Base-by-base conservation (phyloP, 2,888 invertebrate genomes). In the Drosophila siamana region DNA sequence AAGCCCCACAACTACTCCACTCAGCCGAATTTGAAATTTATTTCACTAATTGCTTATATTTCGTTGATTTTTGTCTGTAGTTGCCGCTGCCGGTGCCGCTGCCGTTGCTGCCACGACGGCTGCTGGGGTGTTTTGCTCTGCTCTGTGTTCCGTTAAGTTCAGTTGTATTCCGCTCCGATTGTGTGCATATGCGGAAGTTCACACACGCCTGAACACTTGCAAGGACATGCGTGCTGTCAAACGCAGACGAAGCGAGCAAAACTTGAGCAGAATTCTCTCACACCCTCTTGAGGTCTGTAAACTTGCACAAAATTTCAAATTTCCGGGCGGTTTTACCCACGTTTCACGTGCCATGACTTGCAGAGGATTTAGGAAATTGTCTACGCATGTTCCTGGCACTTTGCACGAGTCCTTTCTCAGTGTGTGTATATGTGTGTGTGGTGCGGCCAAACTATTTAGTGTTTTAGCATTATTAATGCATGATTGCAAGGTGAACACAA, bases 121-220 rank as follows among this genome's bases (percentile, higher is more conserved):
- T 19, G 19, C 1, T 19, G 19, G 47, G 47, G 47, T 33, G 26
- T 26, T 33, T 3, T 2, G 19, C 16, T 28, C 33, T 13, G 36
- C 51, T 47, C 28, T 4, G n/a, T 46, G 22, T 24, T 38, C 19
- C 11, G 19, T 33, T 33, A n/a, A 38, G 15, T 16, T 28, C 22
- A 36, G 15, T 40, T 33, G 26, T 41, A 1, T 6, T 0, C 7
- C 26, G 33, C n/a, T 33, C 33, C n/a, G 33, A 33, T 33, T 65
- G 66, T 76, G 75, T 78, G 80, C 83, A 86, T 88, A 70, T 88
- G 83, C 88, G 83, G 86, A 82, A 87, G 61, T 86, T 86, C 86
- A 86, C 86, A 88, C 80, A 83, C 78, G 79, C 78, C 72, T 72
- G 84, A 83, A 78, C 85, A 86, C 81, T 74, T 72, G 61, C 57